phyloP scores from a whole-genome alignment of 2,113 vertebrate species.

The Edolisoma coerulescens region DNA sequence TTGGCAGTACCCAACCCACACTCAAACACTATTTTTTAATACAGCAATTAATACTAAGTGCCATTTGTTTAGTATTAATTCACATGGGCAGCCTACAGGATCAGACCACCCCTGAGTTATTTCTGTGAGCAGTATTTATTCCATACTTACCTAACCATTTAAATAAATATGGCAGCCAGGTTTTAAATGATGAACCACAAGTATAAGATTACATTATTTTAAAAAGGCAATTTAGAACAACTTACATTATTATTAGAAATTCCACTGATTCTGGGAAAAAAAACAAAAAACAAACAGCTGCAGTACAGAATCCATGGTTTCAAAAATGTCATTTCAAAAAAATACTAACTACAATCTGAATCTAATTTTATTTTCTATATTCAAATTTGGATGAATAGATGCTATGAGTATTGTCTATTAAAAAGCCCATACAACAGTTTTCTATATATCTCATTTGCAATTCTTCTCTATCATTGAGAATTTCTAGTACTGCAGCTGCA shows the following conservation, averaged over 20 bases:
- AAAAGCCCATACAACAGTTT: neutral
- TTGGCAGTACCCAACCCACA: neutral
- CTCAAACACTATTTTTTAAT: neutral
- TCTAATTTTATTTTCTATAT: conserved; percentile 48
- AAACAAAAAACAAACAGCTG: neutral
- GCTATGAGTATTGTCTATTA: neutral
- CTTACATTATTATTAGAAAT: neutral
- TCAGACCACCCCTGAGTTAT: neutral
- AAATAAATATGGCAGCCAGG: neutral
- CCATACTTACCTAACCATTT: neutral
- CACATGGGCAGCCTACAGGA: neutral
- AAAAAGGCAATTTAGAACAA: neutral
- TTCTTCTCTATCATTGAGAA: neutral
- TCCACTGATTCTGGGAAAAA: neutral
- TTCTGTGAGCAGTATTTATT: neutral
- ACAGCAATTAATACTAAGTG: neutral
- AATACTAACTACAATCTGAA: conserved; percentile 3
- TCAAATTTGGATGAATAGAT: conserved; percentile 9
- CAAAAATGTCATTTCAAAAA: conserved; percentile 32
- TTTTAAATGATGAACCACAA: neutral
- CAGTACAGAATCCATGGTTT: neutral
- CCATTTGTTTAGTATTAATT: neutral
- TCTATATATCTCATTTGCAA: conserved; percentile 34
- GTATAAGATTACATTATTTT: neutral
- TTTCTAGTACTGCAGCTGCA: neutral